Evolutionary conservation across 2,797 vertebrate species (phyloP).

Genomic region (Gila robusta): DNA sequence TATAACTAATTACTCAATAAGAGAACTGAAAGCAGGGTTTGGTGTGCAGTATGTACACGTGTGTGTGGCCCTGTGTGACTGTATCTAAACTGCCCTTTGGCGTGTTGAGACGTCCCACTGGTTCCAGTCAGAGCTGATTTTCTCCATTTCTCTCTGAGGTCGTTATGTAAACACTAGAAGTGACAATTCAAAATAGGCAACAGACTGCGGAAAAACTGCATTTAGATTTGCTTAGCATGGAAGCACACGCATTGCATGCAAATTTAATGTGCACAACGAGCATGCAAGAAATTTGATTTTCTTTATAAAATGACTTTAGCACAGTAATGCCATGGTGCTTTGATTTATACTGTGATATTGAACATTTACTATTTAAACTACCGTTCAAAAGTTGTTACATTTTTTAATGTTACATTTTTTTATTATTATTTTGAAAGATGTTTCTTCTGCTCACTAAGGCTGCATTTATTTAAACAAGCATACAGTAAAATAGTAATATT

Average conservation of each 20-base stretch:
- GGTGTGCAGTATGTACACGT: background rate
- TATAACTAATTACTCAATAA: background rate
- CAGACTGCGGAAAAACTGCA: slow-evolving; percentile 65
- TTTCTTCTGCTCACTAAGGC: background rate
- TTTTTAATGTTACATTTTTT: background rate
- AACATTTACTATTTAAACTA: background rate
- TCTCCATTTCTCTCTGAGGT: background rate
- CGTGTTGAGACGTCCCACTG: slow-evolving; percentile 10
- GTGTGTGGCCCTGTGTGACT: slow-evolving; percentile 1
- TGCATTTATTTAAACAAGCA: background rate
- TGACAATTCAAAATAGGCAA: slow-evolving; percentile 53
- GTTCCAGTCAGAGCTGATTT: slow-evolving; percentile 34
- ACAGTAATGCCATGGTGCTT: background rate
- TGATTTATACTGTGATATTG: background rate
- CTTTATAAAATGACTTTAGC: background rate
- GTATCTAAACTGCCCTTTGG: slow-evolving; percentile 29
- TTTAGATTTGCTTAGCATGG: slow-evolving; percentile 3
- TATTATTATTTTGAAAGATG: background rate
- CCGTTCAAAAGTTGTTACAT: background rate
- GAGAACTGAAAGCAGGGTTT: background rate
- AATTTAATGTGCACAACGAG: background rate
- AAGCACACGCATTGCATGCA: background rate
- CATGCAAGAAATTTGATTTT: background rate
- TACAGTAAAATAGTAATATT: background rate
- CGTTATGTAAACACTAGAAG: slow-evolving; percentile 43